phyloP scores from a whole-genome alignment of 1,140 invertebrate species.

The Choristoneura fumiferana region DNA sequence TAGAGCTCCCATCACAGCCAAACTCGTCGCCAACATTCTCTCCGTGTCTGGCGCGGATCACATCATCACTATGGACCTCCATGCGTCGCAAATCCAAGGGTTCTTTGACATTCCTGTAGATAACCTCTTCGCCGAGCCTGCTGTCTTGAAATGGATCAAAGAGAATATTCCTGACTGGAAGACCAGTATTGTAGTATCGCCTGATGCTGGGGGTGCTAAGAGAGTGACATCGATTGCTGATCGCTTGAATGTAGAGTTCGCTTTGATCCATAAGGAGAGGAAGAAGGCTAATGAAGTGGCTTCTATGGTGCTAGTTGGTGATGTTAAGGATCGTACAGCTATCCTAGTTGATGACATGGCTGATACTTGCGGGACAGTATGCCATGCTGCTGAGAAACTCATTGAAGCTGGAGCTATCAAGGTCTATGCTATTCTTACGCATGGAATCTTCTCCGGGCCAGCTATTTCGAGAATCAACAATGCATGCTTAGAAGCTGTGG shows the following conservation, averaged over 20 bases:
- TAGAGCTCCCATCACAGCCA: constrained; percentile 98
- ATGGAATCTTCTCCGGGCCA: constrained; percentile 99
- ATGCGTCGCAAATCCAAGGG: constrained; percentile 98
- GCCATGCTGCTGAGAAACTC: constrained; percentile 98
- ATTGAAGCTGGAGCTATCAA: constrained; percentile 97
- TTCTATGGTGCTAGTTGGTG: constrained; percentile 98
- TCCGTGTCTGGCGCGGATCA: constrained; percentile 99
- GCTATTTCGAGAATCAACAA: constrained; percentile 98
- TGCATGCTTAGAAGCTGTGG: constrained; percentile 98
- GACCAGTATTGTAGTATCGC: constrained; percentile 98
- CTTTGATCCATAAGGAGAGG: constrained; percentile 98
- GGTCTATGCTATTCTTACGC: constrained; percentile 98
- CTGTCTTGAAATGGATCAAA: constrained; percentile 99
- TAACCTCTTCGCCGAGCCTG: constrained; percentile 99
- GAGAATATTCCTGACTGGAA: constrained; percentile 99
- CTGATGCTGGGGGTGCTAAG: constrained; percentile 99
- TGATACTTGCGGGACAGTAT: constrained; percentile 99
- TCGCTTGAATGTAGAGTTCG: constrained; percentile 98
- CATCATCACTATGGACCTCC: constrained; percentile 99
- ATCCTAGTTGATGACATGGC: constrained; percentile 99
- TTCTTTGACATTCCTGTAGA: constrained; percentile 83
- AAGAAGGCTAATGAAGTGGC: constrained; percentile 99
- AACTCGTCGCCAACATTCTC: constrained; percentile 99
- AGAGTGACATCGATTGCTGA: constrained; percentile 85
- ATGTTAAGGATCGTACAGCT: constrained; percentile 97